These are phyloP conservation scores for Alfaro cultratus DNA, from an alignment of 2,797 vertebrate species.

Conservation along the genomic window DNA sequence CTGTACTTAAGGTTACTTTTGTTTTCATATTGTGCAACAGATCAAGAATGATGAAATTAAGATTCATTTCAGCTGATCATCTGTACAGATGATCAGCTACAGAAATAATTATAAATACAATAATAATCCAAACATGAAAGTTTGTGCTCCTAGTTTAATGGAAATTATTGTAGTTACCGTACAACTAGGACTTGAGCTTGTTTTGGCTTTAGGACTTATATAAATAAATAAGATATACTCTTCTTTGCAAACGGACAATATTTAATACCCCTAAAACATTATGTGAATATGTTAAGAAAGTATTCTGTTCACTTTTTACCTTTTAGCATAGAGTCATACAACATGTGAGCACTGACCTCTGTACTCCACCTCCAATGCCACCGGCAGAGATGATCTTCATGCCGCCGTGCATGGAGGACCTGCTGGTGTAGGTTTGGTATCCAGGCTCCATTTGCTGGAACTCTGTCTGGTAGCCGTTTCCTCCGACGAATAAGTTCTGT, in stretches of 20 bases:
- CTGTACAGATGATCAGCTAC: background rate
- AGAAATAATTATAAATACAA: background rate
- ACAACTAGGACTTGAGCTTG: background rate
- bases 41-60: background rate
- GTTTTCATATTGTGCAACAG: slow-evolving; percentile 20
- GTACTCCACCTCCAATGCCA: background rate
- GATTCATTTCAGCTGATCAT: background rate
- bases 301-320: background rate
- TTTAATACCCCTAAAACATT: background rate
- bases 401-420: slow-evolving; percentile 62
- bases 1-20: slow-evolving; percentile 7
- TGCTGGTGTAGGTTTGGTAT: slow-evolving; percentile 28
- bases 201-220: background rate
- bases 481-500: slow-evolving; percentile 65
- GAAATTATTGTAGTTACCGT: background rate
- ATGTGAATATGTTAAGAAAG: background rate
- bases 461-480: slow-evolving; percentile 70
- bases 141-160: background rate
- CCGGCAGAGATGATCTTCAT: background rate
- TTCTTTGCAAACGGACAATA: background rate
- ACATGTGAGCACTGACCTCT: slow-evolving; percentile 64
- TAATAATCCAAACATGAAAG: background rate
- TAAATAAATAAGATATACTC: background rate
- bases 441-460: slow-evolving; percentile 42
- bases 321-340: background rate